Evolutionary conservation across 2,888 invertebrate species (phyloP).

Genomic region (Tridacna crocea): DNA sequence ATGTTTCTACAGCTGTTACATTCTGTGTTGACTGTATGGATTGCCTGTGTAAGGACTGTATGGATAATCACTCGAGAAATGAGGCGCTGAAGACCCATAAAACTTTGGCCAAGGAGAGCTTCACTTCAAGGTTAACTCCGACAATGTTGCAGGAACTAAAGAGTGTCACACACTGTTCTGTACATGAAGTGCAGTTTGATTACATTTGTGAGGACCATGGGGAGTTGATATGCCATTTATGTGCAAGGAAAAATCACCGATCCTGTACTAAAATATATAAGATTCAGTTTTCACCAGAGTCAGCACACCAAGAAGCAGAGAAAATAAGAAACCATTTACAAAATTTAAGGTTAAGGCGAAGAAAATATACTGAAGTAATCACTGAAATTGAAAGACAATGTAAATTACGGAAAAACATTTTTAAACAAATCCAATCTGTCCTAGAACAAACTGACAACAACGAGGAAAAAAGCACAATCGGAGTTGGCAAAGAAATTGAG

Average conservation of each 20-base stretch:
- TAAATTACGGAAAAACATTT: neutral
- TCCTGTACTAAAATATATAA: neutral
- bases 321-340: no score
- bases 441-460: neutral
- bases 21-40: neutral
- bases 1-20: neutral
- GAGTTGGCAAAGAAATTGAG: neutral
- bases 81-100: neutral
- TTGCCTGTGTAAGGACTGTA: neutral
- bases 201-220: neutral
- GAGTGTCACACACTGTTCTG: neutral
- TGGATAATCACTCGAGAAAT: neutral
- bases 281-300: neutral
- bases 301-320: no score
- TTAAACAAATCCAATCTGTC: neutral
- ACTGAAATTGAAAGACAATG: neutral
- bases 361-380: no score
- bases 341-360: no score
- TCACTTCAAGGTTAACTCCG: neutral
- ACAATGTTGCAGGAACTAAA: neutral
- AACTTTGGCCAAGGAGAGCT: neutral
- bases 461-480: neutral
- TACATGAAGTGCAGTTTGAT: neutral
- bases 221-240: neutral
- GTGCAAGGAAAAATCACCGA: neutral